phyloP scores from a whole-genome alignment of 2,113 vertebrate species.

The Bubo bubo region DNA sequence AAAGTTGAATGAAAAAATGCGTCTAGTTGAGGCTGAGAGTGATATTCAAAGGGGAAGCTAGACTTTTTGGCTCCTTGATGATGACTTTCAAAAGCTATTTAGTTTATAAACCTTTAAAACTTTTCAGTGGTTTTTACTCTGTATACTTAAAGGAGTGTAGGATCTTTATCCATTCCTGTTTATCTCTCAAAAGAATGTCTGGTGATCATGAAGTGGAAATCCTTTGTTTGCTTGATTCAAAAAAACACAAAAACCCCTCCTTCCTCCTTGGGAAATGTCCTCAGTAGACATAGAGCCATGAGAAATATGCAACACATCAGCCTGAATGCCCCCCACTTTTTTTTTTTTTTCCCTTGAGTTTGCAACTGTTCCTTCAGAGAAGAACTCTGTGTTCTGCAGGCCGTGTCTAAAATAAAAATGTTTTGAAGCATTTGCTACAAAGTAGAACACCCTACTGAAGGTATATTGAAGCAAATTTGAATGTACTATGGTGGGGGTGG shows the following conservation, averaged over 20 bases:
- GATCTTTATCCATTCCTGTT: slow-evolving; percentile 18
- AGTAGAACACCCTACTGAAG: background rate
- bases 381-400: background rate
- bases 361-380: background rate
- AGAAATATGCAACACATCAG: background rate
- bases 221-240: background rate
- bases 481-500: background rate
- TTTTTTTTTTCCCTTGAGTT: background rate
- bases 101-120: slow-evolving; percentile 22
- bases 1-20: slow-evolving; percentile 4
- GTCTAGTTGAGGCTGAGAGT: background rate
- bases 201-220: background rate
- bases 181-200: background rate
- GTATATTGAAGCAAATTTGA: background rate
- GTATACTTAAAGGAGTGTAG: background rate
- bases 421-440: background rate
- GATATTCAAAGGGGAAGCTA: background rate
- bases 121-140: background rate
- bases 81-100: background rate
- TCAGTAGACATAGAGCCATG: background rate
- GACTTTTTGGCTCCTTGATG: slow-evolving; percentile 15
- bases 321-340: background rate
- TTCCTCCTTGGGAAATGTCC: background rate
- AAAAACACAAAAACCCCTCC: background rate
- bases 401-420: background rate